These are phyloP conservation scores for Larimichthys polyactis DNA, from an alignment of 2,113 vertebrate species.

Conservation along the genomic window DNA sequence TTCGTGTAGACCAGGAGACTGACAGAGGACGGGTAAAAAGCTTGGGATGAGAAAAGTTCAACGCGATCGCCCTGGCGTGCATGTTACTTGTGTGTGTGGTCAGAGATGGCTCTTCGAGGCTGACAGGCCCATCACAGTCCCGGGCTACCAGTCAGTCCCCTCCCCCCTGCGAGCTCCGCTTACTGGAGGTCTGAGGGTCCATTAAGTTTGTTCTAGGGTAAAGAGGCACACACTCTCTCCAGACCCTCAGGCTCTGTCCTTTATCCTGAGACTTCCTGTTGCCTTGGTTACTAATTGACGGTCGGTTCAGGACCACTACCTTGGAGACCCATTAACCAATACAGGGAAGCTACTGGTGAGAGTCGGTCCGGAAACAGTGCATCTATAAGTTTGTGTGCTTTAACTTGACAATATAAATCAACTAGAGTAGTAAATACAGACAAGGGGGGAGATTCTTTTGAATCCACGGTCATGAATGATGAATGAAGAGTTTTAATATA, in stretches of 20 bases:
- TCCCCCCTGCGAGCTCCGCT: slow-evolving; percentile 28
- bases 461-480: neutral
- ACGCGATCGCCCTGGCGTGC: neutral
- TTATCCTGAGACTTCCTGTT: slow-evolving; percentile 50
- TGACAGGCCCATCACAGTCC: slow-evolving; percentile 3
- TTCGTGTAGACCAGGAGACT: neutral
- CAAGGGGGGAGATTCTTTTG: neutral
- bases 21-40: neutral
- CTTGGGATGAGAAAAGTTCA: neutral
- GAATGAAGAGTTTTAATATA: neutral
- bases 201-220: slow-evolving; percentile 51
- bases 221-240: slow-evolving; percentile 31
- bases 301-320: slow-evolving; percentile 27
- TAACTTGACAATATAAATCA: neutral
- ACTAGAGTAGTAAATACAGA: neutral
- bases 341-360: neutral
- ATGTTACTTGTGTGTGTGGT: neutral
- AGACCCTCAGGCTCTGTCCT: slow-evolving; percentile 44
- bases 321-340: slow-evolving; percentile 21
- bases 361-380: neutral
- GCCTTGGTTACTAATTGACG: slow-evolving; percentile 64
- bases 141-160: slow-evolving; percentile 34
- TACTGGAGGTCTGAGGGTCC: slow-evolving; percentile 52
- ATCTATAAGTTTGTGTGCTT: neutral
- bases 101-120: slow-evolving; percentile 7